Percentiles rank a stretch among this genome's conserved stretches.
Conservation (phyloP, 2,797 vertebrate genomes). For the Sciurus vulgaris region DNA sequence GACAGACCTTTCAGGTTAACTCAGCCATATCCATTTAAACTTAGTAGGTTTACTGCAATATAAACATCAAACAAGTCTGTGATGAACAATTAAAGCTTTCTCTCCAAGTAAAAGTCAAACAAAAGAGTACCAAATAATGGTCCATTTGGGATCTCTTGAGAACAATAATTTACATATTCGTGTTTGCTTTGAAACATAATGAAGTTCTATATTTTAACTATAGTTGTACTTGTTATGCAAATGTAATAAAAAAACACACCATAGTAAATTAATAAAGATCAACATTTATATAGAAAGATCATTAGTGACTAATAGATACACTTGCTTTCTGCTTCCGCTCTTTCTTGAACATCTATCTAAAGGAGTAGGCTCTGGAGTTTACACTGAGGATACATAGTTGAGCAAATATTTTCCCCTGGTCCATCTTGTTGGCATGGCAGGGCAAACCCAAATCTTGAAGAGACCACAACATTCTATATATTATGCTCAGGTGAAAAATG, state of each 20-base stretch:
- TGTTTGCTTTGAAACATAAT: neutral
- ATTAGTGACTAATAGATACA: neutral
- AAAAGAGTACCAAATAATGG: neutral
- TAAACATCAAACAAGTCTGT: neutral
- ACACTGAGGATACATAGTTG: neutral
- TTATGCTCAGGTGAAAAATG: neutral
- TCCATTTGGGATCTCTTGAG: neutral
- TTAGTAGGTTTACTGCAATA: neutral
- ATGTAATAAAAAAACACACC: neutral
- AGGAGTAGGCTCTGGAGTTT: accelerated
- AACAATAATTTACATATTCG: neutral
- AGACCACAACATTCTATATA: neutral
- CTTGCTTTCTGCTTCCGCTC: neutral
- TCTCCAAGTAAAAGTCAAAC: neutral
- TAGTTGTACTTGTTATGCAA: neutral
- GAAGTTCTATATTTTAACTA: neutral
- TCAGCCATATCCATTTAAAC: neutral
- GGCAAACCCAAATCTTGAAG: neutral
- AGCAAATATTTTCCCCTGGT: neutral
- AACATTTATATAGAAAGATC: neutral
- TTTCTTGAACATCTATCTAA: neutral
- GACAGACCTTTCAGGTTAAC: neutral
- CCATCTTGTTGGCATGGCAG: neutral
- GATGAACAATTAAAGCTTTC: neutral
- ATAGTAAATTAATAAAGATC: neutral